Conservation (phyloP, 2,113 vertebrate genomes). For the Crotophaga sulcirostris region DNA sequence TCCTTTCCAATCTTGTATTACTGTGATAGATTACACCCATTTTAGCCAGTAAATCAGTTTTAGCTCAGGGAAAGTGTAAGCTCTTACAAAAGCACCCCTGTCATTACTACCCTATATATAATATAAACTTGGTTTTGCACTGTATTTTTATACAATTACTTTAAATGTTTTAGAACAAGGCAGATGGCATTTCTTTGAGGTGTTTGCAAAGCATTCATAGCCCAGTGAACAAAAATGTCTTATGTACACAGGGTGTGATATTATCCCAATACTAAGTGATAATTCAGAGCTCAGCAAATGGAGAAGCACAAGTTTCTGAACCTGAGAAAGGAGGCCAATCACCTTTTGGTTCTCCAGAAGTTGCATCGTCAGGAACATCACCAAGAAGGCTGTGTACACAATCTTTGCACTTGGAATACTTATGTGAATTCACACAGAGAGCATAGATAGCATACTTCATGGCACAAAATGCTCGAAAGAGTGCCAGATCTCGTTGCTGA, state of each 20-base stretch:
- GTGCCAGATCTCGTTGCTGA: conserved; percentile 78
- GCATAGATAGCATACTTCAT: conserved; percentile 96
- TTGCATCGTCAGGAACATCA: conserved; percentile 3
- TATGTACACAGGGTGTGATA: not conserved
- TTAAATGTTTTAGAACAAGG: not conserved
- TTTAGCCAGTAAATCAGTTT: not conserved
- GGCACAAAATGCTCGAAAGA: conserved; percentile 92
- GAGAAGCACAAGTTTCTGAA: not conserved
- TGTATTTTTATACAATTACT: not conserved
- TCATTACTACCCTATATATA: not conserved
- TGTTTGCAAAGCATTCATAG: not conserved
- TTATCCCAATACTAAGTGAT: not conserved
- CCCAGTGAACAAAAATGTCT: not conserved
- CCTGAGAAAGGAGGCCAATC: conserved; percentile 12
- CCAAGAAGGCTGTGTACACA: conserved; percentile 43
- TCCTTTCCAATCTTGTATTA: too few species aligned
- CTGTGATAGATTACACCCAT: too few species aligned
- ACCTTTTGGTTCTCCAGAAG: not conserved
- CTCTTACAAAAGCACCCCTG: not conserved
- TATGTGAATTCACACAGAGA: conserved; percentile 86
- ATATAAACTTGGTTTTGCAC: not conserved
- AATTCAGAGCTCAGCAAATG: not conserved
- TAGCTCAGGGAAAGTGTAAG: not conserved
- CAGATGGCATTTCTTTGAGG: too few species aligned
- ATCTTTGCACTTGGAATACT: conserved; percentile 73